Evolutionary conservation across 2,113 vertebrate genomes (phyloP), one percentile per base, ranked within the genome.

Genomic region (Gymnorhina tibicen): DNA sequence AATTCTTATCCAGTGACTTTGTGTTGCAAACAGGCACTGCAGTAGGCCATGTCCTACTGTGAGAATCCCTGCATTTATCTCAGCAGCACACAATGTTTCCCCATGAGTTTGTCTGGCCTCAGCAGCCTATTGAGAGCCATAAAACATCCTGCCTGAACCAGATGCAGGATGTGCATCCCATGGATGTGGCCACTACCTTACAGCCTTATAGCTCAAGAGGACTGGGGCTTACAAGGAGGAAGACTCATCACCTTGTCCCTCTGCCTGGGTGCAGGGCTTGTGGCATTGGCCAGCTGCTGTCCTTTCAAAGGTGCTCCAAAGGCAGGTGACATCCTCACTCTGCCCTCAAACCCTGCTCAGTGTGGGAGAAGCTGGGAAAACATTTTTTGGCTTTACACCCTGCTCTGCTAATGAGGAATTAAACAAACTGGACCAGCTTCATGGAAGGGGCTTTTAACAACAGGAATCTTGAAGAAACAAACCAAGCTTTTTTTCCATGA

Each of bases 201-300:
- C 2, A 77, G 63, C 35, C 33, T 39, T 6, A 14, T 0, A 73
- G 64, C 30, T 37, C 64, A 27, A 32, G 64, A 78, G 37, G 50
- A 63, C 33, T 2, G 0, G 9, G 13, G 14, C 3, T 30, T 30
- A 46, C 28, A 52, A 46, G 58, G 11, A 73, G 46, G 9, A 60
- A 35, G 19, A 35, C 20, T 88, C 60, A 66, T 28, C 64, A 78
- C 41, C 37, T 70, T 10, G 0, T 41, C 13, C 13, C 46, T n/a
- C 74, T 11, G 3, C 24, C 16, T 4, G 5, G 30, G 9, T 5
- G 0, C 30, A 87, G 67, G 15, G 41, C 68, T 41, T 46, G 59
- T 1, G 5, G 67, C 53, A 63, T 3, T 7, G 3, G 42, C 33
- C 3, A 3, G 37, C 44, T 81, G 60, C 64, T 4, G 0, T 58